phyloP scores from a whole-genome alignment of 2,113 vertebrate species.

The Takifugu bimaculatus region DNA sequence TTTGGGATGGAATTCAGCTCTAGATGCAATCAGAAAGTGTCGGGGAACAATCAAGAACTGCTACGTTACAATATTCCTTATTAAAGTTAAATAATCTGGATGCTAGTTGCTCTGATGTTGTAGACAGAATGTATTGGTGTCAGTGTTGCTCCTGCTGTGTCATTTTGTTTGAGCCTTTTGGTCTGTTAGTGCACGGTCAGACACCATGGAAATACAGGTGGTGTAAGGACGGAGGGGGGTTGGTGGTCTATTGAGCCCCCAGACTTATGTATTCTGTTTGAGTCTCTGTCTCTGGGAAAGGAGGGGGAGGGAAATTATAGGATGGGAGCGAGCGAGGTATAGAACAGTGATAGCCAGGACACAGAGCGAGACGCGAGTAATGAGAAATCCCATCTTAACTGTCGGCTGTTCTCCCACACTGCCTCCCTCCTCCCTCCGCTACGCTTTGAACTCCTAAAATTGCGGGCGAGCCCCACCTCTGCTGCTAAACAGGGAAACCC shows the following conservation, averaged over 20 bases:
- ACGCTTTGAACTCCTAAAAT: constrained; percentile 53
- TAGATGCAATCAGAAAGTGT: too few species aligned
- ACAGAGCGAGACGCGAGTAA: constrained; percentile 61
- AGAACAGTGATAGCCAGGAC: constrained; percentile 47
- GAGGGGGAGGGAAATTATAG: constrained; percentile 46
- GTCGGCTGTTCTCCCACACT: constrained; percentile 44
- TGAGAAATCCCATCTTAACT: constrained; percentile 65
- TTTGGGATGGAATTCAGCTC: too few species aligned
- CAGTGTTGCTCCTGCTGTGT: too few species aligned
- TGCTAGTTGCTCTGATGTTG: too few species aligned
- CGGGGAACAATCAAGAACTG: too few species aligned
- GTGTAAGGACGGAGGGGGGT: constrained; percentile 13
- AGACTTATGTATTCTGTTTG: constrained; percentile 64
- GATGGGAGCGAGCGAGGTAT: constrained; percentile 39
- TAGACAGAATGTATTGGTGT: too few species aligned
- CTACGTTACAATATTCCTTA: too few species aligned
- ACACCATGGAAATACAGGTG: constrained; percentile 28
- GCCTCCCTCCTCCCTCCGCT: constrained; percentile 31
- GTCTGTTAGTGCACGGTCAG: constrained; percentile 24
- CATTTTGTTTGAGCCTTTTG: too few species aligned
- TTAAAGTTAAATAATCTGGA: too few species aligned
- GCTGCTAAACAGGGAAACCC: constrained; percentile 48
- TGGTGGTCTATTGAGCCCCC: neutral
- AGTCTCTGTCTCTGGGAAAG: constrained; percentile 34
- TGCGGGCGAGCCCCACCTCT: constrained; percentile 43